phyloP scores from a whole-genome alignment of 2,113 vertebrate species.

The Carlito syrichta region DNA sequence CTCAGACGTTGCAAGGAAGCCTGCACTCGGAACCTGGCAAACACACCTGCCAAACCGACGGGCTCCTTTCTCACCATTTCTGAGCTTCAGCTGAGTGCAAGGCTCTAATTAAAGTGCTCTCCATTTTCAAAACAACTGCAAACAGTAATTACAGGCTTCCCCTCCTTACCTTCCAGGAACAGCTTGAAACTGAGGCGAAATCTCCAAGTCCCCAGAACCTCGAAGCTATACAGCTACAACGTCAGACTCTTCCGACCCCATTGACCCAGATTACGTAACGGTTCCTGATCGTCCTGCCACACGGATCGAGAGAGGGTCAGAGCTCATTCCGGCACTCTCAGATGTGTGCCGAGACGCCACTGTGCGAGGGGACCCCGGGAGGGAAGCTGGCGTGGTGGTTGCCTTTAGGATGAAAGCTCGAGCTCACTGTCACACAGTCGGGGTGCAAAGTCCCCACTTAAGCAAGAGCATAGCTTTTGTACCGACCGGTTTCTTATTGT shows the following conservation, averaged over 20 bases:
- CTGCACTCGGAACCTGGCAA: not conserved
- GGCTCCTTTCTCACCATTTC: not conserved
- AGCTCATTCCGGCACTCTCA: not conserved
- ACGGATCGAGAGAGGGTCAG: not conserved
- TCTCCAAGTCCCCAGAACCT: not conserved
- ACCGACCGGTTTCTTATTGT: not conserved
- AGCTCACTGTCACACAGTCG: not conserved
- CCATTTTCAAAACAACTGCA: slow-evolving; percentile 47
- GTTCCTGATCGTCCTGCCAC: not conserved
- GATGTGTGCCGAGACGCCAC: not conserved
- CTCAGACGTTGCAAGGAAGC: not conserved
- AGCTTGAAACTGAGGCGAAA: not conserved
- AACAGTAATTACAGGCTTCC: not conserved
- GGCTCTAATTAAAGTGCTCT: slow-evolving; percentile 46
- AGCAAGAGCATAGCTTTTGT: not conserved
- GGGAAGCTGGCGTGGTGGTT: accelerated
- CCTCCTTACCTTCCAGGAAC: slow-evolving; percentile 62
- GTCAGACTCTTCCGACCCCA: not conserved
- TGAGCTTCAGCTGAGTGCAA: not conserved
- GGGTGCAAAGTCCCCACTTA: not conserved
- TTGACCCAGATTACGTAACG: not conserved
- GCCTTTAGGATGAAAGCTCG: not conserved
- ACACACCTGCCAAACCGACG: not conserved
- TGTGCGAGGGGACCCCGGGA: accelerated
- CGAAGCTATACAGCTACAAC: not conserved